Conservation (phyloP, 2,888 invertebrate genomes). For the Diloba caeruleocephala region DNA sequence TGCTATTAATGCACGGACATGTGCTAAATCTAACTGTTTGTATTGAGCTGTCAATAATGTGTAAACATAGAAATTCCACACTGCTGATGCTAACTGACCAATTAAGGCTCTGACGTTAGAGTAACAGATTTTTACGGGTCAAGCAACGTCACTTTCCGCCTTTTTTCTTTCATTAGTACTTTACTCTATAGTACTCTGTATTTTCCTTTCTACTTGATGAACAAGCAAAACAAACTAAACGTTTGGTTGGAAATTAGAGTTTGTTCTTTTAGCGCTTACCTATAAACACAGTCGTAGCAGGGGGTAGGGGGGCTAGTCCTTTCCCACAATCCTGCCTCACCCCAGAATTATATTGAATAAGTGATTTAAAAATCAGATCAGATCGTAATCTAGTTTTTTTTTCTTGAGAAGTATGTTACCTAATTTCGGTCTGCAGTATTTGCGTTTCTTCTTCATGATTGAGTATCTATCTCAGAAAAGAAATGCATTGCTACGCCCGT, state of each 20-base stretch:
- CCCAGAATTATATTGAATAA: no score
- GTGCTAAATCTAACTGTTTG: conserved; percentile 43
- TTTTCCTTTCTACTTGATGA: conserved; percentile 53
- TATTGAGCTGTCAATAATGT: conserved; percentile 43
- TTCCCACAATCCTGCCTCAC: no score
- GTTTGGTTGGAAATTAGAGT: conserved; percentile 54
- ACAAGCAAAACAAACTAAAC: conserved; percentile 55
- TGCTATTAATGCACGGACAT: conserved; percentile 32
- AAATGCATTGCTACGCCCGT: no score
- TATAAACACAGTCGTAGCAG: no score
- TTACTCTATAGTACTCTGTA: conserved; percentile 34
- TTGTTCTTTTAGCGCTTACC: conserved; percentile 38
- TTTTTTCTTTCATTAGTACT: conserved; percentile 30
- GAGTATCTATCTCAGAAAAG: no score
- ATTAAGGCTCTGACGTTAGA: conserved; percentile 29
- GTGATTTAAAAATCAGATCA: no score
- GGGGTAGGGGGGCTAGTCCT: no score
- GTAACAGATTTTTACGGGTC: conserved; percentile 37
- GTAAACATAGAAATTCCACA: conserved; percentile 47
- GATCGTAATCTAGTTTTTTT: no score
- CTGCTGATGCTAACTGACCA: conserved; percentile 36
- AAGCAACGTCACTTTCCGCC: conserved; percentile 39
- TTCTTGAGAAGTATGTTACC: no score
- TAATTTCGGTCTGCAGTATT: no score
- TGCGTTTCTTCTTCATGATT: no score